Percentiles rank a stretch among this genome's conserved stretches.
These are phyloP conservation scores for Sogatella furcifera DNA, from an alignment of 1,140 invertebrate genomes.

Conservation along the genomic window DNA sequence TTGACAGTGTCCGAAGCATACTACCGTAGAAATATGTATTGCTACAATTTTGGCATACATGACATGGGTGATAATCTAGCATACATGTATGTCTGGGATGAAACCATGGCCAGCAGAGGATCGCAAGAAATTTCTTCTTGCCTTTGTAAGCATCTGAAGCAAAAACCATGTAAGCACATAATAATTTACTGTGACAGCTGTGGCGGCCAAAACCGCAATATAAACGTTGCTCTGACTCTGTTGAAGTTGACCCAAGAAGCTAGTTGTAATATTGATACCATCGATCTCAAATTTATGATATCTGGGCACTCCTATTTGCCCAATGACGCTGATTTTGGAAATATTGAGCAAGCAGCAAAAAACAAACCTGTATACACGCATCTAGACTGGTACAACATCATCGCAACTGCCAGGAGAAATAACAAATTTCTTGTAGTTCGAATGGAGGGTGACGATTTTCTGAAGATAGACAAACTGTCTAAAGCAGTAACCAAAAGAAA, in stretches of 20 bases:
- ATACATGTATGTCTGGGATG: constrained; percentile 15
- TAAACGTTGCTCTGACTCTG: constrained; percentile 18
- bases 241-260: constrained; percentile 4
- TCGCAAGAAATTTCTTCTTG: constrained; percentile 20
- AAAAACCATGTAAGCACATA: background rate
- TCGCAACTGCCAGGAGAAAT: background rate
- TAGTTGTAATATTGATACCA: too few species aligned
- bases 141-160: constrained; percentile 11
- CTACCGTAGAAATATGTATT: constrained; percentile 18
- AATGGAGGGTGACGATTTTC: background rate
- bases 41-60: constrained; percentile 18
- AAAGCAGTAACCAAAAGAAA: constrained; percentile 10
- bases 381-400: constrained; percentile 5
- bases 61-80: constrained; percentile 11
- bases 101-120: constrained; percentile 9
- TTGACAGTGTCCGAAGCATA: constrained; percentile 12
- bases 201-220: constrained; percentile 15
- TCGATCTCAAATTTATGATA: constrained; percentile 13
- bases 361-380: constrained; percentile 7
- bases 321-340: constrained; percentile 12
- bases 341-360: constrained; percentile 7
- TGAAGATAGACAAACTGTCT: background rate
- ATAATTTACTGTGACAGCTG: constrained; percentile 14
- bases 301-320: constrained; percentile 10
- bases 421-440: constrained; percentile 10